Evolutionary conservation across 2,888 invertebrate species (phyloP).

Genomic region (Macrophya alboannulata): DNA sequence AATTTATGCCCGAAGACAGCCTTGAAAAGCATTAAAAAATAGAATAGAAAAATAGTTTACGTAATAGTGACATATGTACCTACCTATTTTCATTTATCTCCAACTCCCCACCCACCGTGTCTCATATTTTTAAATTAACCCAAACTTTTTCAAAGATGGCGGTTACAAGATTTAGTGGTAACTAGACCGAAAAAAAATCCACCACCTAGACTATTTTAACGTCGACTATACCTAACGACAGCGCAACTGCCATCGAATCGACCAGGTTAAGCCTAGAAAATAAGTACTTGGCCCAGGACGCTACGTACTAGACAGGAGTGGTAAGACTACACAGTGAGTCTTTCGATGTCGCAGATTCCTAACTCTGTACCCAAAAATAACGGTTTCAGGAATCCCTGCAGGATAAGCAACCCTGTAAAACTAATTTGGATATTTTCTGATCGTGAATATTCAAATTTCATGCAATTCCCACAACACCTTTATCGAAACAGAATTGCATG

Average conservation of each 20-base stretch:
- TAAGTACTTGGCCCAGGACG: slow-evolving; percentile 35
- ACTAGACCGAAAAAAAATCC: slow-evolving; percentile 50
- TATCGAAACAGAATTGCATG: neutral
- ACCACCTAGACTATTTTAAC: slow-evolving; percentile 38
- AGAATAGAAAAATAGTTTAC: slow-evolving; percentile 56
- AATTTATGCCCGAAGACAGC: slow-evolving; percentile 68
- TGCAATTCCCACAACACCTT: neutral
- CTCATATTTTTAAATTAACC: slow-evolving; percentile 45
- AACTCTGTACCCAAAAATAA: neutral
- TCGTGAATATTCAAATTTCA: neutral
- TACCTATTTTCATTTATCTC: slow-evolving; percentile 45
- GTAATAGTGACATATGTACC: slow-evolving; percentile 11
- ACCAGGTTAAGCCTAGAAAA: slow-evolving; percentile 23
- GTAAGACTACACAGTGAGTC: neutral
- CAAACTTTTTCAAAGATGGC: slow-evolving; percentile 18
- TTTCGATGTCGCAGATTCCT: slow-evolving; percentile 20
- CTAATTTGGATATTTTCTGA: neutral
- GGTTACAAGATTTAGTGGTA: slow-evolving; percentile 43
- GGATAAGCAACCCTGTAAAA: neutral
- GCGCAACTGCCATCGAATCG: slow-evolving; percentile 30
- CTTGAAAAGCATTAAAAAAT: slow-evolving; percentile 63
- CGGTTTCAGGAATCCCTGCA: neutral
- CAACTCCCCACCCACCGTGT: slow-evolving; percentile 20
- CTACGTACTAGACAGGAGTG: neutral
- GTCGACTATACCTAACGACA: neutral